Evolutionary conservation across 2,797 vertebrate species (phyloP), one percentile per base, ranked within the genome.

Genomic region (Falco cherrug): DNA sequence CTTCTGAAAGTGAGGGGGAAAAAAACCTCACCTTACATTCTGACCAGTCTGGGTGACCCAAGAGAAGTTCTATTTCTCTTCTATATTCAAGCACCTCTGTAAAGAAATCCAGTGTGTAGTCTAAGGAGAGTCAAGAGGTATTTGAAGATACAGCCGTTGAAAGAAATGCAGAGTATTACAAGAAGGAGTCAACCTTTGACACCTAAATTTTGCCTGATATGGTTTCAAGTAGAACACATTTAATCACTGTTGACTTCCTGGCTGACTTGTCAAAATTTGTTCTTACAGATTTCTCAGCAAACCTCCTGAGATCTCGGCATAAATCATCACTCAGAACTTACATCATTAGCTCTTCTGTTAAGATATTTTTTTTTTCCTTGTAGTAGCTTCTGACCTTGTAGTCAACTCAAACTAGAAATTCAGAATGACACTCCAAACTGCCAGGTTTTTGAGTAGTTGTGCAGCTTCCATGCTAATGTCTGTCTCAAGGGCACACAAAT

Each of bases 291-390:
- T 75, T 80, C 76, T 87, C 75, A 71, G 59, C n/a, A 77, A 87
- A 81, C 13, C 71, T 88, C 61, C 37, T 16, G 48, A 90, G 85
- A 96, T 67, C 31, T 26, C 67, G 94, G 45, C 70, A 89, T 89
- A 93, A 91, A 75, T 77, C 87, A 41, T 93, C 85, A 91, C 80
- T 91, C 94, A 93, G 51, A 89, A 93, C 47, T 93, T 87, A 85
- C 87, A 89, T 81, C 73, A 51, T 91, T 93, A 87, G 59, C 48
- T 95, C 94, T 97, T 97, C 85, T 85, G 75, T 82, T 91, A 83
- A 95, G 95, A 92, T 64, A 59, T 13, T 17, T 53, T 71, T 41
- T 39, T 91, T 91, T 89, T 85, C 67, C 76, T 89, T 75, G 60
- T 76, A 89, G 92, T 91, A 54, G 13, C 63, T 95, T 89, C 74